These are phyloP conservation scores for Aptenodytes forsteri DNA, from an alignment of 2,113 vertebrate species.

Conservation along the genomic window DNA sequence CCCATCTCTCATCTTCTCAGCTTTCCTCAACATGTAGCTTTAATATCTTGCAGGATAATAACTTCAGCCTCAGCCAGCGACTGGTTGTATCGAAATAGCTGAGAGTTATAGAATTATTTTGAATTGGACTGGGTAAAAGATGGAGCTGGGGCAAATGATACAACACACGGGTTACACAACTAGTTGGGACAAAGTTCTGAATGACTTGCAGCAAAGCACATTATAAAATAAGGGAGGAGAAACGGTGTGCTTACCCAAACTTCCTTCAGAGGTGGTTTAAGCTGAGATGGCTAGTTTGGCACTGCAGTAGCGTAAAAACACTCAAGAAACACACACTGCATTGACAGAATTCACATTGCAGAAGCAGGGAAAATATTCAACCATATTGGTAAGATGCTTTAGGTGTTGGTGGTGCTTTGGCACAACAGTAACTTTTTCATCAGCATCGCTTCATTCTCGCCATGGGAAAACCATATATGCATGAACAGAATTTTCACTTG, in stretches of 20 bases:
- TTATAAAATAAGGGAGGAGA: background rate
- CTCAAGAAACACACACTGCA: background rate
- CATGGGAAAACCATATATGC: background rate
- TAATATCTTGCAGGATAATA: background rate
- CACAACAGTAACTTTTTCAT: background rate
- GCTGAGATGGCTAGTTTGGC: background rate
- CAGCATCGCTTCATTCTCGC: background rate
- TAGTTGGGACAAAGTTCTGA: slow-evolving; percentile 9
- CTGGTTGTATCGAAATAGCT: background rate
- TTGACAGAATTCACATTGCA: background rate
- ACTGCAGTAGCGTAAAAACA: background rate
- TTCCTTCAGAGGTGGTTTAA: background rate
- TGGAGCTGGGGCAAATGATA: background rate
- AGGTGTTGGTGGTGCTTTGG: background rate
- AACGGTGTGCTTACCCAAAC: background rate
- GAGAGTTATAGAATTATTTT: background rate
- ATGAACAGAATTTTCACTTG: background rate
- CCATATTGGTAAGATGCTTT: background rate
- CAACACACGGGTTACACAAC: background rate
- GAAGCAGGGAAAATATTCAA: background rate
- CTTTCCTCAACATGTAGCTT: background rate
- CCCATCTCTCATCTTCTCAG: background rate
- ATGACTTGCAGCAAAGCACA: background rate
- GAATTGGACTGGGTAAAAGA: background rate
- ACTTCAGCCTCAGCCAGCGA: background rate